A percentile compares a stretch with the other conserved stretches of the same genome.
These are phyloP conservation scores for Meiosimyza decipiens DNA, from an alignment of 2,888 invertebrate genomes.

Conservation along the genomic window DNA sequence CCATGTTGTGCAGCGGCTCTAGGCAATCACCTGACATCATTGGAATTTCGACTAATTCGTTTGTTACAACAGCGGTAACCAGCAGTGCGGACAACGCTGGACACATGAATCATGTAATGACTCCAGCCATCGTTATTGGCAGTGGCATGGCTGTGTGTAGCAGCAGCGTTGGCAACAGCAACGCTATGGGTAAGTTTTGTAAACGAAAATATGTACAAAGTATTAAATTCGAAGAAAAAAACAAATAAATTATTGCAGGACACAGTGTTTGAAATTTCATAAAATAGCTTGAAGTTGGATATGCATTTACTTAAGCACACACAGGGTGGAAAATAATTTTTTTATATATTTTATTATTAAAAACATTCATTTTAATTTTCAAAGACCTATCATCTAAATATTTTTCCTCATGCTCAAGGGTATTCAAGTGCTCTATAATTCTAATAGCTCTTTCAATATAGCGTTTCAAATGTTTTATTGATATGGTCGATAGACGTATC, in stretches of 20 bases:
- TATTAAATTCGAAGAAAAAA: not conserved
- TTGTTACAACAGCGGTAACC: slow-evolving; percentile 46
- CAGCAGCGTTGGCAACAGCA: slow-evolving; percentile 46
- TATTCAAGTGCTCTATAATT: no score
- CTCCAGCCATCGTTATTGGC: slow-evolving; percentile 59
- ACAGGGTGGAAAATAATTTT: no score
- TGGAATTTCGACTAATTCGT: slow-evolving; percentile 59
- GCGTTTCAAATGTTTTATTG: no score
- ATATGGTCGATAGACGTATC: no score
- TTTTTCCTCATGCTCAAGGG: no score
- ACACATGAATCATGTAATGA: slow-evolving; percentile 49
- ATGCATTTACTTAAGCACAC: no score
- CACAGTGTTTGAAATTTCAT: not conserved
- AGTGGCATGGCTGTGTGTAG: slow-evolving; percentile 44
- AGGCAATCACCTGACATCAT: slow-evolving; percentile 65
- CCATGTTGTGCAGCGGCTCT: slow-evolving; percentile 49
- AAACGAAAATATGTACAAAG: not conserved
- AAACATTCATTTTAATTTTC: no score
- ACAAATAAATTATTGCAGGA: not conserved
- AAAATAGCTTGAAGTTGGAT: no score
- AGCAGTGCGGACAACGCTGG: slow-evolving; percentile 40
- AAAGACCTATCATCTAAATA: no score
- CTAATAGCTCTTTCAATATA: no score
- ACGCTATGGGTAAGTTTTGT: slow-evolving; percentile 46
- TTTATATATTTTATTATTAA: no score